Percentiles rank a stretch among this genome's conserved stretches.
These are phyloP conservation scores for Harpalus rufipes DNA, from an alignment of 2,888 invertebrate genomes.

Conservation along the genomic window DNA sequence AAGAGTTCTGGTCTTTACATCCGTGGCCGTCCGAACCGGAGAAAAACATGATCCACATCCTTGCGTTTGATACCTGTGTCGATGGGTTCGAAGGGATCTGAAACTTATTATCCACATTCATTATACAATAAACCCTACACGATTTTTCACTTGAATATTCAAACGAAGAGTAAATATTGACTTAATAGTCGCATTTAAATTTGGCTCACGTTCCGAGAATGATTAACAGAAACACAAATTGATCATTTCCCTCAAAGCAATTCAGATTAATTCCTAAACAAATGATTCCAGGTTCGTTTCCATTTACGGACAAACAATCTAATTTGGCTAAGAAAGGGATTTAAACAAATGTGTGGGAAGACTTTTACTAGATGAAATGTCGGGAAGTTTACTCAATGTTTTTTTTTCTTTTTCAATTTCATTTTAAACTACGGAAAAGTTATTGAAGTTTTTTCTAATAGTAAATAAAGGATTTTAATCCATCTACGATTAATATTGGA, in stretches of 20 bases:
- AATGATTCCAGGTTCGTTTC: conserved; percentile 5
- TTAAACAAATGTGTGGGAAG: not conserved
- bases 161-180: conserved; percentile 26
- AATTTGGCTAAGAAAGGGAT: conserved; percentile 11
- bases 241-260: conserved; percentile 24
- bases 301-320: conserved; percentile 20
- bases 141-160: not conserved
- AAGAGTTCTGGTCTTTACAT: conserved; percentile 53
- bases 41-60: conserved; percentile 93
- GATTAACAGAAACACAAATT: conserved; percentile 46
- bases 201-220: not conserved
- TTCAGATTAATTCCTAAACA: conserved; percentile 25
- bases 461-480: not conserved
- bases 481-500: not conserved
- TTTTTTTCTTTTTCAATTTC: not conserved
- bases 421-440: not conserved
- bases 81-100: conserved; percentile 63
- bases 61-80: conserved; percentile 90
- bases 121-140: not conserved
- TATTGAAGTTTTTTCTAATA: not conserved
- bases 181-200: conserved; percentile 13
- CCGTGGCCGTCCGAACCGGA: conserved; percentile 91
- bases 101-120: conserved; percentile 31
- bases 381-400: not conserved
- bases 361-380: not conserved